A percentile compares a stretch with the other conserved stretches of the same genome.
Evolutionary conservation across 1,140 invertebrate species (phyloP).

Genomic region (Drosophila burlai): DNA sequence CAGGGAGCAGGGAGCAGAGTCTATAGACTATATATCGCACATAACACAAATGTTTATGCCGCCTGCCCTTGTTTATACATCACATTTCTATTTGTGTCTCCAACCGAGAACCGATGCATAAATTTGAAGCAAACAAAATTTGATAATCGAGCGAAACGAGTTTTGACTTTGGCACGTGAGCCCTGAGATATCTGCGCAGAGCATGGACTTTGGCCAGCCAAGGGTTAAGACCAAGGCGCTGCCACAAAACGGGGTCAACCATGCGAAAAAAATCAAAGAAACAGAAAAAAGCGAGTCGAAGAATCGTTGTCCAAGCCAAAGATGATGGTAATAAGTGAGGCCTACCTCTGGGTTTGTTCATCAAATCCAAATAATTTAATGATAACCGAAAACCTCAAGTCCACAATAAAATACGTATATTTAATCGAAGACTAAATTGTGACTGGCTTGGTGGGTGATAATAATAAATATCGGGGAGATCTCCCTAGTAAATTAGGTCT

Average conservation of each 20-base stretch:
- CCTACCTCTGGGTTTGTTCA: background rate
- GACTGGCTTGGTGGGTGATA: background rate
- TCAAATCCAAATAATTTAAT: background rate
- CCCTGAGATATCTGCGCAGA: background rate
- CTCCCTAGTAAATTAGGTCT: too few species aligned
- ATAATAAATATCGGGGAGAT: too few species aligned
- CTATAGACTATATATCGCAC: background rate
- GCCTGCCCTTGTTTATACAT: conserved; percentile 2
- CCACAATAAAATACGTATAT: background rate
- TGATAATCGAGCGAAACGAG: conserved; percentile 15
- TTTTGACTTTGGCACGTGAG: conserved; percentile 25
- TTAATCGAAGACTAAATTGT: background rate
- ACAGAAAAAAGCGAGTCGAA: background rate
- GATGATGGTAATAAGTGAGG: background rate
- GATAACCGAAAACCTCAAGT: background rate
- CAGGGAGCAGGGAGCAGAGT: conserved; percentile 1
- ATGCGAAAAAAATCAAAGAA: conserved; percentile 7
- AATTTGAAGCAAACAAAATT: conserved; percentile 22
- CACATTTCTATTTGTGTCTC: conserved; percentile 5
- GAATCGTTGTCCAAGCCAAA: background rate
- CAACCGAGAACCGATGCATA: conserved; percentile 16
- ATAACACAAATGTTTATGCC: conserved; percentile 1
- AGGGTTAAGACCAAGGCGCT: background rate
- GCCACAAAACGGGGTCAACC: conserved; percentile 14
- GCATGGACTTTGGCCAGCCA: conserved; percentile 29